These are phyloP conservation scores for Henricia sp. DNA, from an alignment of 53 echinoderm and acorn worm species.

Conservation along the genomic window DNA sequence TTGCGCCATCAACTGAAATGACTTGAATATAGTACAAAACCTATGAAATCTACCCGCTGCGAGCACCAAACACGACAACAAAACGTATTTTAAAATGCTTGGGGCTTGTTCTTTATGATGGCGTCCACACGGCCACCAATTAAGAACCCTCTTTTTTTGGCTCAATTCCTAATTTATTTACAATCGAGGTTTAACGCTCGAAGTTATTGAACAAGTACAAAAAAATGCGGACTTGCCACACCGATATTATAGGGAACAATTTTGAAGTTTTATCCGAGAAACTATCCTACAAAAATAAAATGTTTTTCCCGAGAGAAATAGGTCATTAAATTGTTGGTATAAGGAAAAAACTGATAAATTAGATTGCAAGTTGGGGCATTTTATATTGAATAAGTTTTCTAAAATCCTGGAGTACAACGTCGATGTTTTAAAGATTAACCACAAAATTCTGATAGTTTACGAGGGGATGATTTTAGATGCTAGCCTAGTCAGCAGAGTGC, in stretches of 20 bases:
- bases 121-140: slow-evolving; percentile 15
- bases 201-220: slow-evolving; percentile 17
- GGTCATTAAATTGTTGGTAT: slow-evolving; percentile 1
- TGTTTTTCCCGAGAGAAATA: slow-evolving; percentile 21
- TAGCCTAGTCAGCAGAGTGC: slow-evolving; percentile 38
- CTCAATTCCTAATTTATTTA: slow-evolving; percentile 32
- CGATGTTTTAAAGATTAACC: not conserved
- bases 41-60: slow-evolving; percentile 5
- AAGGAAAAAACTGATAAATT: slow-evolving; percentile 1
- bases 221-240: slow-evolving; percentile 47
- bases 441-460: not conserved
- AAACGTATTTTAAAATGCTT: slow-evolving; percentile 16
- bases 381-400: slow-evolving; percentile 12
- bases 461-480: not conserved
- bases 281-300: slow-evolving; percentile 43
- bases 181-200: slow-evolving; percentile 35
- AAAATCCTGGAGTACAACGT: slow-evolving; percentile 33
- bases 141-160: not conserved
- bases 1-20: no score
- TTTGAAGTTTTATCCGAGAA: slow-evolving; percentile 10
- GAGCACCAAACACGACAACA: slow-evolving; percentile 42
- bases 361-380: slow-evolving; percentile 29
- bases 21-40: slow-evolving; percentile 28
- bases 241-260: not conserved
- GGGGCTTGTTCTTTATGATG: not conserved